These are phyloP conservation scores for Neolamprologus sp. DNA, from an alignment of 2,113 vertebrate genomes.

Conservation along the genomic window DNA sequence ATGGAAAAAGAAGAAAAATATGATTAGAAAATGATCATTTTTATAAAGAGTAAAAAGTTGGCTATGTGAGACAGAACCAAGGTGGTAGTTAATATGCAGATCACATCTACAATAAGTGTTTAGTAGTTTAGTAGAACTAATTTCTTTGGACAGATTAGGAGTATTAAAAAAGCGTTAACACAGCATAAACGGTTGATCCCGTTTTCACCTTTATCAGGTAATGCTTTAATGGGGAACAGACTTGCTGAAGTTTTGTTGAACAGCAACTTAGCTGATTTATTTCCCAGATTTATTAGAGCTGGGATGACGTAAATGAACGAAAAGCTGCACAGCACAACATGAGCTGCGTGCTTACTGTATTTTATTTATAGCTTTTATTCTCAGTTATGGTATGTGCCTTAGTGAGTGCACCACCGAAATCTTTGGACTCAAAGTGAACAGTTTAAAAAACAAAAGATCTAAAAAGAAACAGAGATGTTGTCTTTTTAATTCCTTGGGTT, in stretches of 20 bases:
- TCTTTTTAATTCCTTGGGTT: not conserved
- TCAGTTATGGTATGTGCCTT: not conserved
- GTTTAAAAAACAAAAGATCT: not conserved
- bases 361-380: not conserved
- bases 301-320: not conserved
- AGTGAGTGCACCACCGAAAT: not conserved
- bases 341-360: not conserved
- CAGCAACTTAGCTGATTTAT: not conserved
- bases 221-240: not conserved
- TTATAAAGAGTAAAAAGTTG: not conserved
- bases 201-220: not conserved
- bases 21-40: conserved; percentile 15
- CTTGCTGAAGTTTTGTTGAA: not conserved
- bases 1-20: conserved; percentile 23
- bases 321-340: not conserved
- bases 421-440: not conserved
- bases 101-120: conserved; percentile 1
- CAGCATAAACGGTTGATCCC: not conserved
- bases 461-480: not conserved
- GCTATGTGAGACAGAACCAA: not conserved
- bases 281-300: not conserved
- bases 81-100: conserved; percentile 3
- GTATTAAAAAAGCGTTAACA: not conserved
- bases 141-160: not conserved
- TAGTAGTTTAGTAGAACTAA: not conserved